Conservation (phyloP, 2,888 invertebrate genomes). For the Pristionchus fissidentatus region DNA sequence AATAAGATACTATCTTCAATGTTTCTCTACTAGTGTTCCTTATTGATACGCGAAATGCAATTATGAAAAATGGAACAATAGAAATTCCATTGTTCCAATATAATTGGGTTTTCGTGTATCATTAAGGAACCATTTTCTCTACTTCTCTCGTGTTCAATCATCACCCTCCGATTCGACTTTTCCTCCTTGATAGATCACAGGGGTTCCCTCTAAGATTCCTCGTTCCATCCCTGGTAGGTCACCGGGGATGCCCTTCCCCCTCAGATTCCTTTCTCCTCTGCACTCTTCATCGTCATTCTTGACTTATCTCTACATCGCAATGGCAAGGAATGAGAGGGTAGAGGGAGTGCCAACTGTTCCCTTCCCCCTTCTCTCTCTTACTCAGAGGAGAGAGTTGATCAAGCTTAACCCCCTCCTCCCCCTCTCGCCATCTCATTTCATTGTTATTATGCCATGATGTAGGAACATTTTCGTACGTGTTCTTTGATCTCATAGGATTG, state of each 20-base stretch:
- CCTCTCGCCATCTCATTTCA: background rate
- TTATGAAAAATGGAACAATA: too few species aligned
- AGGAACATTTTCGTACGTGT: background rate
- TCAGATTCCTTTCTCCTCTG: background rate
- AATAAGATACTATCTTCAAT: too few species aligned
- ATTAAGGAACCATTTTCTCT: background rate
- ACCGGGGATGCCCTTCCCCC: too few species aligned
- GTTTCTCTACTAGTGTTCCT: too few species aligned
- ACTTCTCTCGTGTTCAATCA: background rate
- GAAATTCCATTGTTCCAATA: too few species aligned
- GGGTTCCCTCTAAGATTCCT: background rate
- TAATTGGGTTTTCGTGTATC: too few species aligned
- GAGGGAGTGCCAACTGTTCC: constrained; percentile 23
- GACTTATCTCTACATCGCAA: constrained; percentile 14
- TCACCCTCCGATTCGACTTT: background rate
- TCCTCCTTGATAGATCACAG: background rate
- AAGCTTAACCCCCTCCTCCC: constrained; percentile 18
- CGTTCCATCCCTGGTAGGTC: too few species aligned
- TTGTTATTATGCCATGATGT: background rate
- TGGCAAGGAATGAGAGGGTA: constrained; percentile 11
- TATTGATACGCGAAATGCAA: too few species aligned
- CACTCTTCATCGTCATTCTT: constrained; percentile 24
- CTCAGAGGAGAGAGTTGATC: constrained; percentile 19
- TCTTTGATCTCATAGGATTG: background rate
- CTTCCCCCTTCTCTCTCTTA: constrained; percentile 21